Evolutionary conservation across 2,888 invertebrate genomes (phyloP).

Genomic region (Heliconius erato): DNA sequence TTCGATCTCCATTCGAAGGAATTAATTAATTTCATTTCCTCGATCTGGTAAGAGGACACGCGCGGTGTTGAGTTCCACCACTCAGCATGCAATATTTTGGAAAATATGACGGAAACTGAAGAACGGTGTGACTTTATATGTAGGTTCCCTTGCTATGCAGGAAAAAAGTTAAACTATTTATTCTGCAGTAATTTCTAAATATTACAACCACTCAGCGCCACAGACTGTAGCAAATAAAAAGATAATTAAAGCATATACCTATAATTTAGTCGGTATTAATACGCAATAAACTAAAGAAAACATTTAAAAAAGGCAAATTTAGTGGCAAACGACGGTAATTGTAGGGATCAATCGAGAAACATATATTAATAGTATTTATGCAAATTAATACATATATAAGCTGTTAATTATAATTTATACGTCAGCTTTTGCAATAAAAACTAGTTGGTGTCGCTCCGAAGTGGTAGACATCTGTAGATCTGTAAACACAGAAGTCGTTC

Average conservation of each 20-base stretch:
- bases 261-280: background rate
- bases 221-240: background rate
- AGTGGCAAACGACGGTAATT: conserved; percentile 3
- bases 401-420: conserved; percentile 33
- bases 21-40: background rate
- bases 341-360: conserved; percentile 25
- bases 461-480: conserved; percentile 24
- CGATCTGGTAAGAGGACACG: background rate
- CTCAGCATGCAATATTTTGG: too few relatives aligned
- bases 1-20: background rate
- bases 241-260: background rate
- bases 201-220: background rate
- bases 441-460: conserved; percentile 29
- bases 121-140: too few relatives aligned
- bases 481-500: conserved; percentile 13
- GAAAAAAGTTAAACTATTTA: background rate
- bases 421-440: conserved; percentile 35
- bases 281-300: background rate
- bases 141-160: too few relatives aligned
- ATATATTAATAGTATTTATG: conserved; percentile 16
- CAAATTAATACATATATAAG: conserved; percentile 22
- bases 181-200: background rate
- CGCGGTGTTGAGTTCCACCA: background rate
- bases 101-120: too few relatives aligned
- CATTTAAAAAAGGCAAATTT: conserved; percentile 9